Evolutionary conservation across 2,888 invertebrate genomes (phyloP), one percentile per base, ranked within the genome.

Genomic region (Graphium colonna): DNA sequence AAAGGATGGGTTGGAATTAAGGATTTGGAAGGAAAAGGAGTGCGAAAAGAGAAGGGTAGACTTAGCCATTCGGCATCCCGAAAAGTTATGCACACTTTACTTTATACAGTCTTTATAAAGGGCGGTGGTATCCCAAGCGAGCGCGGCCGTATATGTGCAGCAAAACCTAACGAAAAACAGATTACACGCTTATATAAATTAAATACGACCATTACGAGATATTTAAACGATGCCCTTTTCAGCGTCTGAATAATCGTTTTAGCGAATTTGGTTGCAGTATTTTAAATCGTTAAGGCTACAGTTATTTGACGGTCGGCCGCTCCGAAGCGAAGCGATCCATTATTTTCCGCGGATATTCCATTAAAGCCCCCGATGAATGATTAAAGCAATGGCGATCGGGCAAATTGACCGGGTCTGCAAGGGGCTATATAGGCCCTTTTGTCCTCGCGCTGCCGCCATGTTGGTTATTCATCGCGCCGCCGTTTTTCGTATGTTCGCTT

Each of bases 331-430:
- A 45, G 17, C 54, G 54, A 54, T 54, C 54, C 50, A 50, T 54
- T 54, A 54, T 54, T 41, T 54, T 50, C 36, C 45, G 50, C 54
- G 33, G 21, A 41, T 54, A 49, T 54, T 50, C 45, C 44, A 50
- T 54, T 54, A 54, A 54, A 50, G 53, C 48, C 48, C 43, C 53
- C 48, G 44, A 49, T 54, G 54, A 54, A 41, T 54, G 49, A 54
- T 54, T 54, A 39, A 50, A 54, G 44, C 54, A 54, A 54, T 54
- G 41, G 45, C 50, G 49, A 36, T 50, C 45, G 41, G 33, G 45
- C 54, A 50, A 54, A 54, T 54, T 50, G 54, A 13, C 41, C 45
- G 40, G 12, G 48, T 40, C 39, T 49, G 40, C 40, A 28, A 38
- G 28, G 44, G 43, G 43, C 31, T 26, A 49, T 33, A 44, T 45